Evolutionary conservation across 2,888 invertebrate species (phyloP).

Genomic region (Entomobrya multifasciata): DNA sequence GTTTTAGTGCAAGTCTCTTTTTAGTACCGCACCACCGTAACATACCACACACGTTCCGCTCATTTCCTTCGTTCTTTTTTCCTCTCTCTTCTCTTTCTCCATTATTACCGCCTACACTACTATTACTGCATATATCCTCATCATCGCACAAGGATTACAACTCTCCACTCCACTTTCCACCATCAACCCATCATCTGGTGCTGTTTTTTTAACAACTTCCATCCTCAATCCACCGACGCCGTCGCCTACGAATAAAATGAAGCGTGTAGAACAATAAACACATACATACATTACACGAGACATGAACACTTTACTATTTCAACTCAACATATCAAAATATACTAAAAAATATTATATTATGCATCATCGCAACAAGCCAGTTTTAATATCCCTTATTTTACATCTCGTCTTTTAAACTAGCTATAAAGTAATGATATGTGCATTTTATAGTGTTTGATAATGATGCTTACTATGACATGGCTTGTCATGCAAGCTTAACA

Average conservation of each 20-base stretch:
- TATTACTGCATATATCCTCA: conserved; percentile 33
- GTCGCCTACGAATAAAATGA: conserved; percentile 5
- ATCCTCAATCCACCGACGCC: conserved; percentile 14
- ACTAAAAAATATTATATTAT: too few relatives aligned
- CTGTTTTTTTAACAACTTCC: conserved; percentile 62
- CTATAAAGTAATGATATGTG: conserved; percentile 32
- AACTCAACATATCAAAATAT: too few relatives aligned
- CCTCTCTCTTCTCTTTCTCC: conserved; percentile 18
- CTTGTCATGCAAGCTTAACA: neutral
- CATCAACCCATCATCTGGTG: neutral
- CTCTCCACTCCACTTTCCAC: neutral
- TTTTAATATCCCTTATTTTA: conserved; percentile 3
- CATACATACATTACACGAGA: neutral
- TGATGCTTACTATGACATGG: too few relatives aligned
- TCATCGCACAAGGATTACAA: conserved; percentile 7
- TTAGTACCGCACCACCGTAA: neutral
- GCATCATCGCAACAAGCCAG: too few relatives aligned
- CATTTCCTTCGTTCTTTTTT: conserved; percentile 50
- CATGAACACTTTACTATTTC: too few relatives aligned
- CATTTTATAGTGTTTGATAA: too few relatives aligned
- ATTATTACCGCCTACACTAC: neutral
- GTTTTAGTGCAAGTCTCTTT: conserved; percentile 1
- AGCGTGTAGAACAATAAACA: conserved; percentile 10
- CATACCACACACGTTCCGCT: conserved; percentile 55
- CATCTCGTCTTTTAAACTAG: neutral